phyloP scores from a whole-genome alignment of 2,797 vertebrate genomes.

The Diplodus sargus region DNA sequence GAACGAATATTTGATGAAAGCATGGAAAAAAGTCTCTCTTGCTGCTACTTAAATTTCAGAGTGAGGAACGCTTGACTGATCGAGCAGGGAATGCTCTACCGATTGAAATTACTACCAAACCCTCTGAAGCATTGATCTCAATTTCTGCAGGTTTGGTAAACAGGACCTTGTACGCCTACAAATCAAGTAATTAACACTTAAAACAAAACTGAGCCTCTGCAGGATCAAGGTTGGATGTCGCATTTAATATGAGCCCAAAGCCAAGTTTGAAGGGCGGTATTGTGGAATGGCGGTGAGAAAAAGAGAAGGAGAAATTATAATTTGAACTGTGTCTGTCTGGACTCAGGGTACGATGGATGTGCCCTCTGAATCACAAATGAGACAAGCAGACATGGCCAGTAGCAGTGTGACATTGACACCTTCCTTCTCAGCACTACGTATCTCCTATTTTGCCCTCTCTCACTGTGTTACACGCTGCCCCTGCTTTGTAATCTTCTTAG shows the following conservation, averaged over 20 bases:
- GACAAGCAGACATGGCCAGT: conserved; percentile 44
- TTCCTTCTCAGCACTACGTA: conserved; percentile 15
- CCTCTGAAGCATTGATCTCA: conserved; percentile 79
- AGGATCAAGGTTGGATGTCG: conserved; percentile 72
- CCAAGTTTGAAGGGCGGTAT: conserved; percentile 48
- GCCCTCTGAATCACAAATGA: conserved; percentile 64
- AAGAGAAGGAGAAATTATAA: conserved; percentile 60
- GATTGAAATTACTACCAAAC: conserved; percentile 80
- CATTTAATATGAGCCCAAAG: conserved; percentile 64
- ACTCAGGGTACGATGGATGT: conserved; percentile 32
- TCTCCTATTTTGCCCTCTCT: conserved; percentile 4
- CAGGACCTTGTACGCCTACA: conserved; percentile 81
- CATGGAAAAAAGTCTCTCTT: conserved; percentile 40
- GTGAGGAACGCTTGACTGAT: conserved; percentile 56
- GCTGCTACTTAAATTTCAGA: conserved; percentile 77
- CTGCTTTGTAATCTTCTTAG: conserved; percentile 46
- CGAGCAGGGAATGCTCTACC: conserved; percentile 58
- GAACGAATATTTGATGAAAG: conserved; percentile 49
- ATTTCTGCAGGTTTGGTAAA: conserved; percentile 83
- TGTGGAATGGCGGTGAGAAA: conserved; percentile 51
- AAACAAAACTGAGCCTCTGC: conserved; percentile 71
- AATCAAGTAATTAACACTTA: conserved; percentile 86
- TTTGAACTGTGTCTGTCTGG: conserved; percentile 64
- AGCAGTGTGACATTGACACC: conserved; percentile 49
- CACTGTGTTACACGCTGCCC: background rate